Conservation (phyloP, 2,888 invertebrate species). For the Sinotaia quadrata region DNA sequence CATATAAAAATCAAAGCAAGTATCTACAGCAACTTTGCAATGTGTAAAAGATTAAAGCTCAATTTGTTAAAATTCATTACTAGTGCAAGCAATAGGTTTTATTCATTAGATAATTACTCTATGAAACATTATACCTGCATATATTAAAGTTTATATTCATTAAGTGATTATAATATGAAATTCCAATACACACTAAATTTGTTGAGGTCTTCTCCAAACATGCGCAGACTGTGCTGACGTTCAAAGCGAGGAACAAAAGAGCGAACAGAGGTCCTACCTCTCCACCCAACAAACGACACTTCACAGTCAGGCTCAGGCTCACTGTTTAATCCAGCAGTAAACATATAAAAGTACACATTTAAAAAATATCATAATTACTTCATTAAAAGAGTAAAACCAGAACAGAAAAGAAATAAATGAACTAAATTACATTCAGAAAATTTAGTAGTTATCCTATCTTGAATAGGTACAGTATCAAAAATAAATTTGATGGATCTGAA, state of each 20-base stretch:
- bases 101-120: no score
- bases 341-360: neutral
- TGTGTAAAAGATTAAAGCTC: no score
- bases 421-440: constrained; percentile 32
- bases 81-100: no score
- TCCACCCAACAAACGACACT: constrained; percentile 81
- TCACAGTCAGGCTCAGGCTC: constrained; percentile 71
- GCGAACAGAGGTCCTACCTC: constrained; percentile 87
- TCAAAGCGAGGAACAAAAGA: constrained; percentile 90
- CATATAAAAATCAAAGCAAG: no score
- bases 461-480: no score
- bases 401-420: constrained; percentile 51
- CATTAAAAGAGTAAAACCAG: constrained; percentile 45
- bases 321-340: constrained; percentile 40
- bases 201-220: constrained; percentile 83
- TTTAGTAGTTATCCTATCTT: no score
- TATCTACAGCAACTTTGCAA: no score
- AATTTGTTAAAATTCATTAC: no score
- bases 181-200: constrained; percentile 64
- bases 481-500: no score
- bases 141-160: no score
- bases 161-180: no score
- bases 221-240: constrained; percentile 87
- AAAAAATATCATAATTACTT: constrained; percentile 36
- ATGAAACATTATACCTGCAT: no score